Evolutionary conservation across 2,888 invertebrate species (phyloP), one percentile per base, ranked within the genome.

Genomic region (Perdita meconis): DNA sequence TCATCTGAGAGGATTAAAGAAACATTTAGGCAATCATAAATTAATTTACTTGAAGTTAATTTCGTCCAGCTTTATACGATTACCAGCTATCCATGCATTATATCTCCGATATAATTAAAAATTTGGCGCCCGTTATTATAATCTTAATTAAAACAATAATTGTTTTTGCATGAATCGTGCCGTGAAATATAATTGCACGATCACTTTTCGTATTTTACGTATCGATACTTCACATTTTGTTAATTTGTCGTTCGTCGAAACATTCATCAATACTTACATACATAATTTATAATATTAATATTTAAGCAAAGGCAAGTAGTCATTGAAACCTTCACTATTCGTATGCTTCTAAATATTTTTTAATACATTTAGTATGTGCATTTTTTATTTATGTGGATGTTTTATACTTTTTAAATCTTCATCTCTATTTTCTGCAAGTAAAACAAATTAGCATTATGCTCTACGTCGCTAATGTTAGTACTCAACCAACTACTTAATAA

Each of bases 141-240:
- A 26, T 19, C 38, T 10, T 36, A 36, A 64, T 51, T 53, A 38
- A 64, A 26, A 16, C 34, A 38, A 63, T 64, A 64, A 51, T 64
- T 38, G 26, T 2, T 24, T 13, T 34, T 8, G 24, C 19, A 24
- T 4, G 51, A 26, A 1, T 12, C 12, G 12, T 22, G n/a, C n/a
- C 12, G 50, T 50, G 24, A 64, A 51, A 51, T 51, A 38, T 51
- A 38, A 63, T 36, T 4, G 30, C 30, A 6, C 30, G 30, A 30
- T 30, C 6, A 30, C 6, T 4, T 30, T 30, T 30, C 24, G 12
- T 12, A 24, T 61, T 50, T 24, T n/a, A 10, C 47, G 10, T 47
- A 10, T 10, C 47, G 22, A 19, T 22, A 19, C 22, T 47, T 47
- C 47, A 10, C 8, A 19, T 19, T 19, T 47, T 16, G 34, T n/a